A percentile compares a stretch with the other conserved stretches of the same genome.
Evolutionary conservation across 1,140 invertebrate genomes (phyloP).

Genomic region (Oryctes rhinoceros): DNA sequence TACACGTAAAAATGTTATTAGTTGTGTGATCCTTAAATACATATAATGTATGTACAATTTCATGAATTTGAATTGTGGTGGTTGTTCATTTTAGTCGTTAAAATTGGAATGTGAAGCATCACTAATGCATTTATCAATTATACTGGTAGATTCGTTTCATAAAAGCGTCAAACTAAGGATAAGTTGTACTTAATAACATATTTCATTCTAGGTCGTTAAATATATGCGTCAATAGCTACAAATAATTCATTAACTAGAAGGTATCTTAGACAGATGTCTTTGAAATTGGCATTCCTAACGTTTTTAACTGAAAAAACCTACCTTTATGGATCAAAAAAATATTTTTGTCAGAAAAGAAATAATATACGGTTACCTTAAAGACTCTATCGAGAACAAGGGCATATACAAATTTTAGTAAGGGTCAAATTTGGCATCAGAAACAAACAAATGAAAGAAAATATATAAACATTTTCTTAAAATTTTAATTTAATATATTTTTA

Average conservation of each 20-base stretch:
- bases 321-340: too few relatives aligned
- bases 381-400: too few relatives aligned
- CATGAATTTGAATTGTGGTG: neutral
- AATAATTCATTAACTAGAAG: neutral
- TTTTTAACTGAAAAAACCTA: too few relatives aligned
- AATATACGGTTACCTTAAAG: neutral
- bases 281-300: neutral
- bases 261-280: neutral
- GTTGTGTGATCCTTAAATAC: slow-evolving; percentile 15
- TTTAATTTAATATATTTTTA: too few relatives aligned
- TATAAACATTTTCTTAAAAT: too few relatives aligned
- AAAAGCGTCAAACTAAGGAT: neutral
- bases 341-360: neutral
- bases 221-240: neutral
- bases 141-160: slow-evolving; percentile 18
- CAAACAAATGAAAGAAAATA: too few relatives aligned
- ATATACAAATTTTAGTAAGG: too few relatives aligned
- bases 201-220: neutral
- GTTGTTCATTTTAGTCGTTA: slow-evolving; percentile 20
- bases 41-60: slow-evolving; percentile 27
- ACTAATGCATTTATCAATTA: slow-evolving; percentile 27
- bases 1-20: slow-evolving; percentile 31
- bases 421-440: too few relatives aligned
- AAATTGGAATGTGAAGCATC: slow-evolving; percentile 28
- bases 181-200: neutral